A percentile compares a stretch with the other conserved stretches of the same genome.
Conservation (phyloP, 2,797 vertebrate genomes). For the Natrix natrix region DNA sequence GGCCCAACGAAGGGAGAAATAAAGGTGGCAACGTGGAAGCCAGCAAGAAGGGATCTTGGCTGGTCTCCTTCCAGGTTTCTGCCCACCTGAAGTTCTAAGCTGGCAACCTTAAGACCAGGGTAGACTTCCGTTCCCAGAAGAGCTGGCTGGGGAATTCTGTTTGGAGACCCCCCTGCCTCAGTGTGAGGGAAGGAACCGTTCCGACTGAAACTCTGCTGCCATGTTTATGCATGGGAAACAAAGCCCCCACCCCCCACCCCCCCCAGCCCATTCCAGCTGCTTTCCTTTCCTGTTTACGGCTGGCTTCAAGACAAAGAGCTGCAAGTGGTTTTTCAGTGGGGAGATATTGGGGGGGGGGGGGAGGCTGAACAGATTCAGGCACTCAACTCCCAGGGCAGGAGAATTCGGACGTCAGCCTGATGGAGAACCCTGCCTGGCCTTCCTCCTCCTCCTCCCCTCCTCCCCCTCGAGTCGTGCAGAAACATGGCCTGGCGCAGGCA, state of each 20-base stretch:
- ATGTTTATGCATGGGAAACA: too few species aligned
- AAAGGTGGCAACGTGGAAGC: neutral
- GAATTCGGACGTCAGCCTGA: neutral
- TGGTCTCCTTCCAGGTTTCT: neutral
- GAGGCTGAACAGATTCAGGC: neutral
- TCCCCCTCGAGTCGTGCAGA: rapidly evolving
- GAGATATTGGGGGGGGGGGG: neutral
- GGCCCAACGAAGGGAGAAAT: neutral
- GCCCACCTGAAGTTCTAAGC: neutral
- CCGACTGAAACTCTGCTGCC: neutral
- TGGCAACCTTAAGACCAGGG: neutral
- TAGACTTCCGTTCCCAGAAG: neutral
- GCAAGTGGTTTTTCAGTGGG: neutral
- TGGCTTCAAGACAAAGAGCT: neutral
- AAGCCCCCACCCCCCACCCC: rapidly evolving
- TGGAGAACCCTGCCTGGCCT: neutral
- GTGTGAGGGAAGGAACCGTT: too few species aligned
- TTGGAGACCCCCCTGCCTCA: neutral
- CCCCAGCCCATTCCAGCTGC: neutral
- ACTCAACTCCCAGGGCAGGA: neutral
- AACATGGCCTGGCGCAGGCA: too few species aligned
- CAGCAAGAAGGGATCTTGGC: neutral
- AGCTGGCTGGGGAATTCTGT: neutral
- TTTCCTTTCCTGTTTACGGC: slow-evolving; percentile 26
- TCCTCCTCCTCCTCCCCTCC: neutral